Evolutionary conservation across 2,113 vertebrate species (phyloP).

Genomic region (Lanius ludovicianus): DNA sequence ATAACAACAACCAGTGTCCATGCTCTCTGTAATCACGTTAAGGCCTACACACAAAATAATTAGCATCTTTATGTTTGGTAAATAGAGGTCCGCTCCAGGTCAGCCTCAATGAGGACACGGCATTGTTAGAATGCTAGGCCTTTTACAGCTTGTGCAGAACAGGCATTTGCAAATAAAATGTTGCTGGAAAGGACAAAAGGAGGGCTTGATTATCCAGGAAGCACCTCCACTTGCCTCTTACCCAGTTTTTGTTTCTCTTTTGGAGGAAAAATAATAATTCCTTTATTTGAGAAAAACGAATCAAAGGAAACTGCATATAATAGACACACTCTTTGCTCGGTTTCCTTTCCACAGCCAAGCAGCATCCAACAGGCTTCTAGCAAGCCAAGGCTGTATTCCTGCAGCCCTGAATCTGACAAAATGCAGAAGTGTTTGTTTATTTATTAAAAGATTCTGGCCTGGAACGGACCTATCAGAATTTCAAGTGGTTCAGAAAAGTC

Average conservation of each 20-base stretch:
- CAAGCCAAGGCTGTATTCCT: background rate
- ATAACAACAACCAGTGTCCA: conserved; percentile 65
- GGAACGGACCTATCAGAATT: background rate
- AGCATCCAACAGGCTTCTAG: background rate
- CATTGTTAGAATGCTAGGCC: background rate
- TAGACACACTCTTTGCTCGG: background rate
- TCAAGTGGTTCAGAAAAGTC: fast-evolving
- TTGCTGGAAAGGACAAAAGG: background rate
- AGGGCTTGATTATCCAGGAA: background rate
- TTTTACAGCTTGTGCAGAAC: background rate
- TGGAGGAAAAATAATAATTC: background rate
- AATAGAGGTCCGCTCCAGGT: conserved; percentile 57
- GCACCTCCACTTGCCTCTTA: conserved; percentile 38
- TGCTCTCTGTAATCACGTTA: conserved; percentile 65
- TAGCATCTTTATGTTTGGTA: conserved; percentile 66
- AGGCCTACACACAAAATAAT: conserved; percentile 55
- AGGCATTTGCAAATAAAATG: background rate
- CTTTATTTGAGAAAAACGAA: background rate
- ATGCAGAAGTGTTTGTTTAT: background rate
- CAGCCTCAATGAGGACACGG: background rate
- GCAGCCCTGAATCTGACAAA: background rate
- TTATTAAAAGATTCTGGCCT: background rate
- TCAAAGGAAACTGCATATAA: background rate
- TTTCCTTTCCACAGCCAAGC: background rate
- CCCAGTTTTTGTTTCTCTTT: background rate